Percentiles rank a stretch among this genome's conserved stretches.
These are phyloP conservation scores for Asobara japonica DNA, from an alignment of 1,140 invertebrate genomes.

Conservation along the genomic window DNA sequence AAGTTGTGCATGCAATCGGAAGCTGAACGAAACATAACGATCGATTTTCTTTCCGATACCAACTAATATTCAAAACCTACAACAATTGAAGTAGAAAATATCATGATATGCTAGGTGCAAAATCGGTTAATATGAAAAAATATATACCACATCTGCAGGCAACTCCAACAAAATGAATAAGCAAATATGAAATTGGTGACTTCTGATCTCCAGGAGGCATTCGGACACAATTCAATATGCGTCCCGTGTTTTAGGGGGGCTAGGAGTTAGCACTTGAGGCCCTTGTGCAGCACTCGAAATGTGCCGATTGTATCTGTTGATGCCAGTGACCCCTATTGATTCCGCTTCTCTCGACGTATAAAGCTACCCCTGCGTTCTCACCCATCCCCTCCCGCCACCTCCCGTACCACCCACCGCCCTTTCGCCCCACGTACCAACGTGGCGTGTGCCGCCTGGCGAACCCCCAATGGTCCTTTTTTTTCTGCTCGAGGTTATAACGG, in stretches of 20 bases:
- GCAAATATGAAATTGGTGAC: no score
- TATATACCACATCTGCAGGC: no score
- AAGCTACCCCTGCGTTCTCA: constrained; percentile 22
- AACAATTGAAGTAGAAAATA: no score
- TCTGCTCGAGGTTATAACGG: background rate
- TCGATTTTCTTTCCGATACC: no score
- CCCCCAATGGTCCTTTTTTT: background rate
- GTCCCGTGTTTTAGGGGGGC: background rate
- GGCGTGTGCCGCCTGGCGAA: constrained; percentile 28
- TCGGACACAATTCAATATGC: constrained; percentile 19
- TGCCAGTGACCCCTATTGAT: constrained; percentile 68
- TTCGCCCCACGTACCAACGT: background rate
- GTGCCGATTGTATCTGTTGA: constrained; percentile 63
- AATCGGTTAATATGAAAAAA: no score
- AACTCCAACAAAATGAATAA: no score
- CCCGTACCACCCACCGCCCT: constrained; percentile 1
- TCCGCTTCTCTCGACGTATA: constrained; percentile 41
- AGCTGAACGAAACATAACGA: no score
- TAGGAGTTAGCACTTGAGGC: constrained; percentile 9
- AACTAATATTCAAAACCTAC: no score
- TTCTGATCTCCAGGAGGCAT: no score
- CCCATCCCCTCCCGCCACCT: no score
- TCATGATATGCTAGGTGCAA: no score
- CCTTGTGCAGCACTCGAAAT: constrained; percentile 48
- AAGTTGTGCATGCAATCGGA: no score